Conservation (phyloP, 2,888 invertebrate genomes). For the Perizoma flavofasciatum region DNA sequence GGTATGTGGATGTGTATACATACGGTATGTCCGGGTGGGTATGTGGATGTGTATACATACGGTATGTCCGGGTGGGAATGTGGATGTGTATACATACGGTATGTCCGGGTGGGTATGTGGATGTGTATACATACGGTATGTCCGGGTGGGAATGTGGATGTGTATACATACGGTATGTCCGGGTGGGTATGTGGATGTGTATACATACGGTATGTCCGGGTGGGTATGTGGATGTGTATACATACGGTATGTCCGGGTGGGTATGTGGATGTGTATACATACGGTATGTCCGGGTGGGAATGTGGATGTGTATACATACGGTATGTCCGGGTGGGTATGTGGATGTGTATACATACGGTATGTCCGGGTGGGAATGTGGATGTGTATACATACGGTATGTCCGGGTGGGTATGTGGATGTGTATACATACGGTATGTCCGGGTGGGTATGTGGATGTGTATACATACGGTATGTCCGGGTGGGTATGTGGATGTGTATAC, state of each 20-base stretch:
- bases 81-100: conserved; percentile 39
- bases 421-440: too few relatives aligned
- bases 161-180: conserved; percentile 40
- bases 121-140: too few relatives aligned
- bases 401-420: conserved; percentile 70
- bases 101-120: conserved; percentile 60
- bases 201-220: too few relatives aligned
- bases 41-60: conserved; percentile 79
- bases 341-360: too few relatives aligned
- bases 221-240: background rate
- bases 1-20: background rate
- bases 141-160: too few relatives aligned
- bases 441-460: background rate
- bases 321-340: conserved; percentile 58
- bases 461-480: conserved; percentile 42
- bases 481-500: conserved; percentile 79
- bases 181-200: conserved; percentile 74
- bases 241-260: conserved; percentile 49
- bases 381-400: conserved; percentile 40
- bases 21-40: conserved; percentile 54
- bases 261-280: conserved; percentile 79
- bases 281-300: too few relatives aligned
- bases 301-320: conserved; percentile 39
- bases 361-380: too few relatives aligned
- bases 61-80: too few relatives aligned